Percentiles rank a stretch among this genome's conserved stretches.
phyloP scores from a whole-genome alignment of 1,140 invertebrate genomes.

The Hypothenemus hampei region DNA sequence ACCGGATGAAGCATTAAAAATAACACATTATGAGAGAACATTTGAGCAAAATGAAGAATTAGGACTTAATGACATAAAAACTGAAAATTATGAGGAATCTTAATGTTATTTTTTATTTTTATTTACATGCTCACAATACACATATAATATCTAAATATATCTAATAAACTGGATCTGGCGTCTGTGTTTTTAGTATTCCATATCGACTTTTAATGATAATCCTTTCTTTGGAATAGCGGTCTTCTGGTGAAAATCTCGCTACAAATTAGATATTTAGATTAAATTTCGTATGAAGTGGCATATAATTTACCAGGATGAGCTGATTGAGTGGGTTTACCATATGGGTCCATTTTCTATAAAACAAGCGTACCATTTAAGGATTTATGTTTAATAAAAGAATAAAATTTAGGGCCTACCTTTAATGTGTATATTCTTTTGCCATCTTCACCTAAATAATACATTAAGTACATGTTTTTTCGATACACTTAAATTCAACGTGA shows the following conservation, averaged over 20 bases:
- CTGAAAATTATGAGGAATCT: constrained; percentile 65
- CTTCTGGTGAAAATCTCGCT: constrained; percentile 94
- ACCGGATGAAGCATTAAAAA: constrained; percentile 61
- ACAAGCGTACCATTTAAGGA: neutral
- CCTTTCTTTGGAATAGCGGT: constrained; percentile 87
- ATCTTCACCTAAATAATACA: constrained; percentile 67
- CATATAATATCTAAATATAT: neutral
- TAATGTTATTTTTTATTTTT: neutral
- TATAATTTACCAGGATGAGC: constrained; percentile 23
- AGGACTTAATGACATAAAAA: constrained; percentile 96
- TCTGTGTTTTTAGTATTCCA: constrained; percentile 81
- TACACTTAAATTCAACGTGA: too few species aligned
- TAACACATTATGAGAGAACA: constrained; percentile 77
- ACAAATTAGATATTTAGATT: constrained; percentile 39
- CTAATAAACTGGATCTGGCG: constrained; percentile 62
- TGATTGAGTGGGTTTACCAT: constrained; percentile 21
- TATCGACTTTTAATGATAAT: constrained; percentile 89
- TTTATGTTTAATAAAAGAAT: neutral
- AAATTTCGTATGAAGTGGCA: neutral
- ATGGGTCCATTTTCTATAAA: constrained; percentile 26
- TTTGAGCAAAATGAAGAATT: constrained; percentile 94
- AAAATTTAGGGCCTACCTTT: constrained; percentile 50
- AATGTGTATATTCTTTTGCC: constrained; percentile 67
- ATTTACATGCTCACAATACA: neutral
- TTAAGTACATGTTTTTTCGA: constrained; percentile 72